These are phyloP conservation scores for Drosophila hamatofila DNA, from an alignment of 2,888 invertebrate species.

Conservation along the genomic window DNA sequence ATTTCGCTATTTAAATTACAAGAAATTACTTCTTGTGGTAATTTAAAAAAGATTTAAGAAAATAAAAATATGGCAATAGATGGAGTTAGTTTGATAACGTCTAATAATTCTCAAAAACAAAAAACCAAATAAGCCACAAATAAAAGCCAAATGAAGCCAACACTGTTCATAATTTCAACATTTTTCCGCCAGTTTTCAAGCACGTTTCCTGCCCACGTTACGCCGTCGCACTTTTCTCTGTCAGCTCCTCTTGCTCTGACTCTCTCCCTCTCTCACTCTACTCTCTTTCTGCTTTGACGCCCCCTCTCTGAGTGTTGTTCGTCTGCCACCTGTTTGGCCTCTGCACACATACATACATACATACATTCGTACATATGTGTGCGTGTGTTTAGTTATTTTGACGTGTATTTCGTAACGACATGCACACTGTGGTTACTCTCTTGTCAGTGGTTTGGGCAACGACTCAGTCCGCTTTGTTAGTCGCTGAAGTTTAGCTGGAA, in stretches of 20 bases:
- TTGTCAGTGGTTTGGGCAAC: constrained; percentile 11
- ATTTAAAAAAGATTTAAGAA: background rate
- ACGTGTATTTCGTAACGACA: constrained; percentile 59
- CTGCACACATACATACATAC: background rate
- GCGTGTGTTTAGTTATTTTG: constrained; percentile 39
- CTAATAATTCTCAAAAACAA: too few species aligned
- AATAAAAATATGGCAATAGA: background rate
- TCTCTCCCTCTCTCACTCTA: constrained; percentile 4
- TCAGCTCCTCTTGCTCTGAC: constrained; percentile 3
- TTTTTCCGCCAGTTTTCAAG: constrained; percentile 20
- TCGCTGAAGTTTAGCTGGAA: constrained; percentile 24
- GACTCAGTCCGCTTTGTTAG: constrained; percentile 21
- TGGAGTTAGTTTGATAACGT: too few species aligned
- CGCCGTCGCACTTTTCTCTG: constrained; percentile 53
- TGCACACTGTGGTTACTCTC: constrained; percentile 52
- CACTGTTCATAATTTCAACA: constrained; percentile 2
- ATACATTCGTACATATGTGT: background rate
- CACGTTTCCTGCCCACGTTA: constrained; percentile 33
- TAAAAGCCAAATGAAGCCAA: constrained; percentile 4
- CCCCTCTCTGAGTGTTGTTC: constrained; percentile 3
- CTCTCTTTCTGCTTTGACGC: background rate
- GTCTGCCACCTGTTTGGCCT: constrained; percentile 54
- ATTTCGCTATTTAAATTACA: background rate
- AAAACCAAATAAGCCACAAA: background rate
- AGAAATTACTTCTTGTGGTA: background rate